A percentile compares a stretch with the other conserved stretches of the same genome.
Evolutionary conservation across 2,113 vertebrate genomes (phyloP).

Genomic region (Otis tarda): DNA sequence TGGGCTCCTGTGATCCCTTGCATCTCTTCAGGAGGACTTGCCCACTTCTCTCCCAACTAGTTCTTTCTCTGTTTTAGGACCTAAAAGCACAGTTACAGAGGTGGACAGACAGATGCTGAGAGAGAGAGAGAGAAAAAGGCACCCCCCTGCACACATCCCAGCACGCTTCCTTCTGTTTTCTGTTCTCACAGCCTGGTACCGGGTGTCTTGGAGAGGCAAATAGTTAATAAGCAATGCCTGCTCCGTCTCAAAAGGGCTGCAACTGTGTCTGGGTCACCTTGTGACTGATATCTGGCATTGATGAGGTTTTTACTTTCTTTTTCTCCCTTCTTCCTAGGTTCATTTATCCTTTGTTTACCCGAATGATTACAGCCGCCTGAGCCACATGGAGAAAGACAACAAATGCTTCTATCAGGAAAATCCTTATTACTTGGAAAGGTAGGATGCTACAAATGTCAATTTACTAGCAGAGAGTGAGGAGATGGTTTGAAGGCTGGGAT

Average conservation of each 20-base stretch:
- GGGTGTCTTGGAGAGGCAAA: background rate
- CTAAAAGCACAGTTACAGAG: background rate
- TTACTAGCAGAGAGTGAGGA: background rate
- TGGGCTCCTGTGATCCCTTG: background rate
- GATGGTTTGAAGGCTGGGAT: background rate
- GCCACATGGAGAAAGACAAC: slow-evolving; percentile 90
- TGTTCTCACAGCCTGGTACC: background rate
- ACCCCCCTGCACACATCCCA: background rate
- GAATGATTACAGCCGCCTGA: slow-evolving; percentile 92
- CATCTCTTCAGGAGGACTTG: background rate
- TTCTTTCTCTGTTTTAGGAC: background rate
- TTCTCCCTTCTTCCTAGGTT: slow-evolving; percentile 74
- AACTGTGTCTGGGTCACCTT: background rate
- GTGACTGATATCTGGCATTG: background rate
- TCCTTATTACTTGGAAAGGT: slow-evolving; percentile 81
- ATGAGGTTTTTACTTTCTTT: background rate
- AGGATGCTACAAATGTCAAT: background rate
- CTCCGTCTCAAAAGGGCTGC: background rate
- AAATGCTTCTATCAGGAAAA: slow-evolving; percentile 90
- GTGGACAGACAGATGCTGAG: background rate
- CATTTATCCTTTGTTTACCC: slow-evolving; percentile 91
- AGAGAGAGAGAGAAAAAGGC: background rate
- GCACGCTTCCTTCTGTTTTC: background rate
- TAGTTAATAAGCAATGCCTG: background rate
- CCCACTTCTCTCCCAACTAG: background rate